Evolutionary conservation across 1,140 invertebrate species (phyloP).

Genomic region (Bombus terrestris): DNA sequence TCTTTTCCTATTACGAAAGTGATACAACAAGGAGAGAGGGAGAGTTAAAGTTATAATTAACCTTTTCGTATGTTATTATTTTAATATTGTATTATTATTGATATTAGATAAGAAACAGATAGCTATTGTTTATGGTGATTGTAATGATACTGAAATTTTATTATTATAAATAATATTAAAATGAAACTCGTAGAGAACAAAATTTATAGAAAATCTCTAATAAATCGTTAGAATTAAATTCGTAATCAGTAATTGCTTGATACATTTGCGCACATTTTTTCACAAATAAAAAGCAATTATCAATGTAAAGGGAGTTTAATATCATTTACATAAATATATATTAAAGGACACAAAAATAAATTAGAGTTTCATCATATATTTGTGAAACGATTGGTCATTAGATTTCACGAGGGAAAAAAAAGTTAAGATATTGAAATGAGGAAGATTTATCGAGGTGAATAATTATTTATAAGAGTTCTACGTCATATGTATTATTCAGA

Average conservation of each 20-base stretch:
- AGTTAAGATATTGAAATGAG: background rate
- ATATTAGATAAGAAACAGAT: background rate
- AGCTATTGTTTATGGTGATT: background rate
- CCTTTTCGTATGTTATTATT: background rate
- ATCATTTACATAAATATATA: background rate
- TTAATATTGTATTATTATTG: background rate
- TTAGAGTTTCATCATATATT: background rate
- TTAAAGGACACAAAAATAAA: background rate
- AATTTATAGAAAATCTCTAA: background rate
- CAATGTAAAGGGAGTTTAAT: background rate
- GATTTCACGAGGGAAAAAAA: background rate
- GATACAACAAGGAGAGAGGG: no score
- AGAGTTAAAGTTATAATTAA: no score
- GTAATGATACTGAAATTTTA: background rate
- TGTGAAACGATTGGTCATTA: background rate
- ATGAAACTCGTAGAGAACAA: background rate
- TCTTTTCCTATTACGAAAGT: no score
- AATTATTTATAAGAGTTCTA: constrained; percentile 2
- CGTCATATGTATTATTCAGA: background rate
- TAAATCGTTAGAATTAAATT: background rate
- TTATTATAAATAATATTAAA: background rate
- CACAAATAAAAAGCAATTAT: background rate
- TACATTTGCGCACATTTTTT: background rate
- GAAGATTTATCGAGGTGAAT: background rate
- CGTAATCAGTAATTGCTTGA: background rate